These are phyloP conservation scores for Pionites leucogaster DNA, from an alignment of 2,113 vertebrate species.

Conservation along the genomic window DNA sequence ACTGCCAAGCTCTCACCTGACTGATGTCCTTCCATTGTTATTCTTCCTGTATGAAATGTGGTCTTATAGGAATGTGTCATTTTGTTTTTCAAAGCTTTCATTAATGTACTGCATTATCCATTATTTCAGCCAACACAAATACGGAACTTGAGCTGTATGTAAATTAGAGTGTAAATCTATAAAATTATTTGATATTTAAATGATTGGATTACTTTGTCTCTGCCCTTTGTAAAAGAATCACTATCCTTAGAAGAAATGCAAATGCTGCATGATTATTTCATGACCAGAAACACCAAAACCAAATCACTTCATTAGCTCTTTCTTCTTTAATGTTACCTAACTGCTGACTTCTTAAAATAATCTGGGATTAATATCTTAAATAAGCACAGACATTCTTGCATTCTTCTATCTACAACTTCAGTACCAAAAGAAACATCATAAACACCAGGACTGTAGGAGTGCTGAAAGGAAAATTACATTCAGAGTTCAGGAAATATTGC, in stretches of 20 bases:
- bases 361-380: conserved; percentile 6
- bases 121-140: background rate
- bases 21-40: background rate
- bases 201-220: background rate
- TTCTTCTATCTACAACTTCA: background rate
- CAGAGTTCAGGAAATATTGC: background rate
- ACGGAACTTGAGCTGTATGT: background rate
- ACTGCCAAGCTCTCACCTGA: background rate
- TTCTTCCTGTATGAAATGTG: background rate
- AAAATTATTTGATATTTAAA: background rate
- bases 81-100: background rate
- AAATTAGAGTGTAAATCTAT: background rate
- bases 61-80: background rate
- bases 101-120: background rate
- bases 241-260: background rate
- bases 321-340: conserved; percentile 8
- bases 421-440: conserved; percentile 6
- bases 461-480: conserved; percentile 21
- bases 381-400: background rate
- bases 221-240: background rate
- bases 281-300: background rate
- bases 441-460: background rate
- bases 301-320: background rate
- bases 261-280: background rate
- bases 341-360: background rate